Evolutionary conservation across 2,888 invertebrate genomes (phyloP), one percentile per base, ranked within the genome.

Genomic region (Rhingia rostrata): DNA sequence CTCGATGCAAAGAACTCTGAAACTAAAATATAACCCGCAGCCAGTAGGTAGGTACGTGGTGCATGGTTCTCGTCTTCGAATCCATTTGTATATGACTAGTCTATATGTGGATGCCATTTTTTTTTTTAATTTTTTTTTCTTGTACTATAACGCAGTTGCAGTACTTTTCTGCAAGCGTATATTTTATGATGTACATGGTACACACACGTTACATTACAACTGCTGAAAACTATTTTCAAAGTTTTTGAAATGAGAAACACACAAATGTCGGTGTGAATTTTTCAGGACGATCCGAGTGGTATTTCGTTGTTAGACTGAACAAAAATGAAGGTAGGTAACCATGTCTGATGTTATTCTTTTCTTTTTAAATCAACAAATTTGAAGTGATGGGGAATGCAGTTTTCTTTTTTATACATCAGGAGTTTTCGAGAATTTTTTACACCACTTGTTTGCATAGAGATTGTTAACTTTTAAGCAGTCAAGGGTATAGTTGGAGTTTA

Each of bases 21-120:
- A 74, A 64, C 56, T 41, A 56, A 74, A 74, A 58, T 49, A 74
- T 64, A 56, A 64, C 74, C 64, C 58, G 39, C 73, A 61, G 47
- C 41, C 43, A 9, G 10, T 58, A 9, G 22, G 22, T 14, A 47
- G 47, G 4, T 2, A 43, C 6, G 5, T 30, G 2, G 30, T 49
- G 49, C 4, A 49, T 22, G 9, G 22, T 49, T 22, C 10, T 30
- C 30, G 9, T 49, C 4, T 5, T 10, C 9, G 9, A 4, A 9
- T 30, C 30, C 5, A 7, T 49, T 4, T 30, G 9, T 4, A 49
- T 30, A 9, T 5, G 10, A 4, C 0, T 7, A 3, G 4, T 22
- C 22, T 22, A 30, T 30, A 10, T 9, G 2, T 49, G 3, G 7
- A 30, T 7, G 9, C 22, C 9, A 47, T 9, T 6, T 30, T 4